Base-by-base conservation (phyloP, 2,797 vertebrate genomes). In the Neomorphus geoffroyi region DNA sequence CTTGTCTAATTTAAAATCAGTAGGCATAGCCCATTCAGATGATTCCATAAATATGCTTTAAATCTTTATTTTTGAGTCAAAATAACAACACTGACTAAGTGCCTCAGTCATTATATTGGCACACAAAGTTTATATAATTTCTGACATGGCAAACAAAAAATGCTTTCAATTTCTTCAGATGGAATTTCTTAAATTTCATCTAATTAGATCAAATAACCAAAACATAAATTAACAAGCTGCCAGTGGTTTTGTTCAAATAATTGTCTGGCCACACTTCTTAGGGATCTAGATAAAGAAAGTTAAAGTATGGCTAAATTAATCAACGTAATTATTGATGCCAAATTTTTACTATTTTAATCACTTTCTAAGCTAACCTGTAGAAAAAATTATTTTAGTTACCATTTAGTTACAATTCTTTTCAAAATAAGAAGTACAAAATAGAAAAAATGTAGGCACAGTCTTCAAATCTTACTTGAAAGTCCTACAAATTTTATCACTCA, bases 141-240 rank as follows among this genome's bases (percentile, higher is more conserved):
- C 57, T 73, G 48, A 94, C 72, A 45, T 5, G 80, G 72, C 14
- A 71, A 93, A 96, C 17, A 96, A 84, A 92, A 96, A 81, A 61
- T 90, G 60, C 27, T 92, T 92, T 95, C 72, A 88, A 65, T 95
- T 96, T 93, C 60, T 92, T 95, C 91, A 69, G 82, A 92, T 79
- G 72, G 69, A 73, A 92, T 91, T 96, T 77, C 64, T 96, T 86
- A 95, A 85, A 54, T 86, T 86, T 92, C 80, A 96, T 82, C 62
- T 91, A 96, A 97, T 97, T 96, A 96, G 77, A 89, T 35, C 41
- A 96, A 91, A 91, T 61, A 95, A 96, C 67, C 79, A 96, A 95
- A 94, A 80, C 67, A 95, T 8, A 28, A n/a, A 46, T 80, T 88
- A 95, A 83, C 78, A 95, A 91, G 57, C 70, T 86, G 72, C 64